A percentile compares a stretch with the other conserved stretches of the same genome.
Evolutionary conservation across 2,113 vertebrate species (phyloP).

Genomic region (Anarhynchus alexandrinus): DNA sequence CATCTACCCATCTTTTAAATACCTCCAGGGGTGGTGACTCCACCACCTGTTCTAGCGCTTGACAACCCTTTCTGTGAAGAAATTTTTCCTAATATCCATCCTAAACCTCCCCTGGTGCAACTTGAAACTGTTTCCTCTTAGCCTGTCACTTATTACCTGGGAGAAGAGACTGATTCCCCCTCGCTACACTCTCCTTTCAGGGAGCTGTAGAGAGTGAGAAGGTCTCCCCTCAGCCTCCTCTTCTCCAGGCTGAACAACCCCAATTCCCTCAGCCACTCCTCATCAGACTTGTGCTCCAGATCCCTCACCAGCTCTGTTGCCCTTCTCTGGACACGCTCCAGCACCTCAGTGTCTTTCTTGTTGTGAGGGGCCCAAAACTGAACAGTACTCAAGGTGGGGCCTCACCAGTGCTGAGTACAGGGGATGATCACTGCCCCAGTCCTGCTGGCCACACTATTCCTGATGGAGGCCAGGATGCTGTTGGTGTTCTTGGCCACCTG

Average conservation of each 20-base stretch:
- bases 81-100: no score
- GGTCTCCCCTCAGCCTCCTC: no score
- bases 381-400: fast-evolving
- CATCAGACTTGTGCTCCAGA: no score
- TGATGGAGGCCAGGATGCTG: not conserved
- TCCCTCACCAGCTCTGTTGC: fast-evolving
- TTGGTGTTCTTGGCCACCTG: not conserved
- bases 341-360: not conserved
- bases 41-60: no score
- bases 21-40: no score
- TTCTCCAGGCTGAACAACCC: no score
- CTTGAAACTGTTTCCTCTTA: fast-evolving
- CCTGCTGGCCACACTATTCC: not conserved
- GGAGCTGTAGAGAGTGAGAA: no score
- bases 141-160: not conserved
- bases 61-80: not conserved
- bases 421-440: fast-evolving
- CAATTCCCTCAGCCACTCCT: no score
- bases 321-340: not conserved
- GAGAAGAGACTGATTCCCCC: not conserved
- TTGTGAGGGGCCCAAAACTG: not conserved
- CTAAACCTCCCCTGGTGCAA: fast-evolving
- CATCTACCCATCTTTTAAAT: no score
- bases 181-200: no score
- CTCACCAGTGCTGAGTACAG: not conserved